phyloP scores from a whole-genome alignment of 2,797 vertebrate genomes.

The Falco cherrug region DNA sequence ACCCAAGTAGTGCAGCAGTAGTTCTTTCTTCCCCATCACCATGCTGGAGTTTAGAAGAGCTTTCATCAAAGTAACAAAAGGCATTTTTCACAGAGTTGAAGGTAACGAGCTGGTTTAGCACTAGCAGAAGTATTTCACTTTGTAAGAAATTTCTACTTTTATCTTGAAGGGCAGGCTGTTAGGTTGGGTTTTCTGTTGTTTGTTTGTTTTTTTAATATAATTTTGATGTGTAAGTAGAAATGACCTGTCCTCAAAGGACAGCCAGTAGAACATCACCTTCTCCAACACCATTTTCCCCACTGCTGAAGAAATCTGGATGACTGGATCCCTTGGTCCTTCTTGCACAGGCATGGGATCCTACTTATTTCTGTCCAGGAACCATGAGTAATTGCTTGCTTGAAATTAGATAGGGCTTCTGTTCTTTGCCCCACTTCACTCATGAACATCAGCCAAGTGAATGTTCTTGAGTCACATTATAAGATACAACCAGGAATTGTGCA shows the following conservation, averaged over 20 bases:
- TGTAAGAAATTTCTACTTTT: not conserved
- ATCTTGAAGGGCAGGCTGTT: not conserved
- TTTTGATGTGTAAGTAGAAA: not conserved
- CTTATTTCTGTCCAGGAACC: not conserved
- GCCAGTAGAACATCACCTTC: not conserved
- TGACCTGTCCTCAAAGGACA: not conserved
- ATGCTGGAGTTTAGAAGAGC: not conserved
- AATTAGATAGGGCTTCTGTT: not conserved
- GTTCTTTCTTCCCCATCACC: not conserved
- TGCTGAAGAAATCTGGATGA: not conserved
- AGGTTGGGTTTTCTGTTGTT: not conserved
- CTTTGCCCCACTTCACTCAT: not conserved
- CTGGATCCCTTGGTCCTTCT: not conserved
- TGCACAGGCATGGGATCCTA: too few relatives aligned
- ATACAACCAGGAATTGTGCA: not conserved
- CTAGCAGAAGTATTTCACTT: not conserved
- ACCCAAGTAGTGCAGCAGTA: not conserved
- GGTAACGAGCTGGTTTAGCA: not conserved
- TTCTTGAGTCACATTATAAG: accelerated
- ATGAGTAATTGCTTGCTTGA: not conserved
- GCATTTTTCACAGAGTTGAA: not conserved
- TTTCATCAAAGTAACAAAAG: not conserved
- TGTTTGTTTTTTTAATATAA: not conserved
- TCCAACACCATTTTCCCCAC: accelerated
- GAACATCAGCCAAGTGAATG: not conserved